Evolutionary conservation across 2,888 invertebrate species (phyloP).

Genomic region (Leucoma salicis): DNA sequence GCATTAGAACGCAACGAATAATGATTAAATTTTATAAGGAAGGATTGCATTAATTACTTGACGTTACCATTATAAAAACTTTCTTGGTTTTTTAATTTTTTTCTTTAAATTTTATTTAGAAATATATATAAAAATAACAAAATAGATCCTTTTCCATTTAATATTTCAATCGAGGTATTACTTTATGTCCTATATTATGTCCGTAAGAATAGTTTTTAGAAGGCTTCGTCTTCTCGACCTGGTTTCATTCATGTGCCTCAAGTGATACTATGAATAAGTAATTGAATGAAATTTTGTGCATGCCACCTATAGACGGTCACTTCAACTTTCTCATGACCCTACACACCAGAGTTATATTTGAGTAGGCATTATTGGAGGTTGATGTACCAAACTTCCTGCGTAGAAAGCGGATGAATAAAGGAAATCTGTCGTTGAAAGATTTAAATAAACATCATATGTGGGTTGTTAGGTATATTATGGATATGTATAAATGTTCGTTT

Average conservation of each 20-base stretch:
- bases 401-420: constrained; percentile 7
- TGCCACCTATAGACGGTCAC: constrained; percentile 43
- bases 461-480: too few species aligned
- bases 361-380: background rate
- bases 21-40: constrained; percentile 2
- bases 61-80: background rate
- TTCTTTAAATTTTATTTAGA: background rate
- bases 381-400: background rate
- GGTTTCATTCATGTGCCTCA: constrained; percentile 57
- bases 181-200: constrained; percentile 20
- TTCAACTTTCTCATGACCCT: constrained; percentile 52
- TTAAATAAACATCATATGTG: background rate
- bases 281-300: constrained; percentile 53
- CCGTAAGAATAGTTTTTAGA: constrained; percentile 29
- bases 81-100: background rate
- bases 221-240: constrained; percentile 52
- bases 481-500: too few species aligned
- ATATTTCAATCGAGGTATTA: background rate
- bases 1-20: constrained; percentile 10
- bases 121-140: too few species aligned
- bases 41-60: background rate
- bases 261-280: constrained; percentile 46
- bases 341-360: constrained; percentile 9
- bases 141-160: background rate
- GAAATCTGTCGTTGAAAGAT: background rate